Conservation (phyloP, 2,888 invertebrate species). For the Lordiphosa andalusiaca region DNA sequence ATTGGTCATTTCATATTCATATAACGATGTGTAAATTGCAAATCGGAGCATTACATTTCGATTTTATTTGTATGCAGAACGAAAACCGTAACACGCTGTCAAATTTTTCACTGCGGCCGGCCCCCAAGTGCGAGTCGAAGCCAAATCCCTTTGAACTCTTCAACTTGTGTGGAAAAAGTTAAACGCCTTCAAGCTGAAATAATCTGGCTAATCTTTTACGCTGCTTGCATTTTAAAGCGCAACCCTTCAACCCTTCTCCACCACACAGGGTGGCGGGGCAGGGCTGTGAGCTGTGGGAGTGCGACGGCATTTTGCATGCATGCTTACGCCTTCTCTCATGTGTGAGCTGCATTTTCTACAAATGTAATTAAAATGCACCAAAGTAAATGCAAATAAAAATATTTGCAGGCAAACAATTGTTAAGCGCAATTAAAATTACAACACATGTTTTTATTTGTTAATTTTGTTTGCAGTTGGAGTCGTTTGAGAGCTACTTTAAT, state of each 20-base stretch:
- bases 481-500: no score
- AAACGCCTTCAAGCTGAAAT: conserved; percentile 58
- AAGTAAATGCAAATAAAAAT: conserved; percentile 23
- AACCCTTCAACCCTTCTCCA: neutral
- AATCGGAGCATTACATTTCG: conserved; percentile 46
- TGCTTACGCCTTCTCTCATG: conserved; percentile 38
- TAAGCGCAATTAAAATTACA: conserved; percentile 16
- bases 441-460: conserved; percentile 22
- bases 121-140: neutral
- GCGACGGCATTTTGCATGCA: conserved; percentile 53
- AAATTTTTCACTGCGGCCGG: no score
- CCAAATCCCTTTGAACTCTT: conserved; percentile 54
- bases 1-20: conserved; percentile 52
- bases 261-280: neutral
- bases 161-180: conserved; percentile 56
- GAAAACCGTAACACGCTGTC: conserved; percentile 9
- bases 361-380: conserved; percentile 29
- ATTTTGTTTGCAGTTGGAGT: no score
- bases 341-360: conserved; percentile 17
- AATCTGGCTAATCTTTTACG: conserved; percentile 77
- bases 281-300: conserved; percentile 1
- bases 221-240: conserved; percentile 77
- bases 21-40: conserved; percentile 64
- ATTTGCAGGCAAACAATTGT: conserved; percentile 29
- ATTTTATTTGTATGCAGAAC: conserved; percentile 29